A percentile compares a stretch with the other conserved stretches of the same genome.
phyloP scores from a whole-genome alignment of 2,888 invertebrate genomes.

The Hydraecia micacea region DNA sequence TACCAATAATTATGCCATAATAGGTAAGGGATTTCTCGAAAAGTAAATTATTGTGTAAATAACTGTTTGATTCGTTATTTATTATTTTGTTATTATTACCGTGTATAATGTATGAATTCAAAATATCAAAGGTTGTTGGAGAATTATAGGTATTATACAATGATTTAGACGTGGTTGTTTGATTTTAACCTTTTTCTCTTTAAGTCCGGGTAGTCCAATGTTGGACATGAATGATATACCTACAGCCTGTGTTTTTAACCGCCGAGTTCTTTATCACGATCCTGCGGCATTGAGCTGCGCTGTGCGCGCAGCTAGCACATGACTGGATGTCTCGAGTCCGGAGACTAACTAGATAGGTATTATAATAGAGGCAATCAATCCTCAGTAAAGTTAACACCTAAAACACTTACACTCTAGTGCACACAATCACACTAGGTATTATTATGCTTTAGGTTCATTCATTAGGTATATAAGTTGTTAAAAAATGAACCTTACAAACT shows the following conservation, averaged over 20 bases:
- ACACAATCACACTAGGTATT: neutral
- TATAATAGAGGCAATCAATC: neutral
- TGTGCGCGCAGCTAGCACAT: neutral
- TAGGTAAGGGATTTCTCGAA: constrained; percentile 59
- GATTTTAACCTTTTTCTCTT: constrained; percentile 25
- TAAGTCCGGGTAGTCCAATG: neutral
- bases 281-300: neutral
- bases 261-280: neutral
- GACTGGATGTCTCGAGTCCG: neutral
- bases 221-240: neutral
- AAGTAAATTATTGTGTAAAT: constrained; percentile 61
- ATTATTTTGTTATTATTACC: constrained; percentile 60
- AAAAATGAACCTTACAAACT: too few relatives aligned
- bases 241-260: neutral
- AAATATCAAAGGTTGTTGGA: constrained; percentile 61
- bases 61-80: constrained; percentile 59
- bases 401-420: neutral
- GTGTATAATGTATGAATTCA: constrained; percentile 46
- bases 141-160: constrained; percentile 47
- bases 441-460: neutral
- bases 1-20: constrained; percentile 71
- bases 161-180: constrained; percentile 40
- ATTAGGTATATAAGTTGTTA: too few relatives aligned
- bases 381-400: neutral
- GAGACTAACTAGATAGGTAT: neutral